Evolutionary conservation across 2,888 invertebrate genomes (phyloP).

Genomic region (Smittia sp.): DNA sequence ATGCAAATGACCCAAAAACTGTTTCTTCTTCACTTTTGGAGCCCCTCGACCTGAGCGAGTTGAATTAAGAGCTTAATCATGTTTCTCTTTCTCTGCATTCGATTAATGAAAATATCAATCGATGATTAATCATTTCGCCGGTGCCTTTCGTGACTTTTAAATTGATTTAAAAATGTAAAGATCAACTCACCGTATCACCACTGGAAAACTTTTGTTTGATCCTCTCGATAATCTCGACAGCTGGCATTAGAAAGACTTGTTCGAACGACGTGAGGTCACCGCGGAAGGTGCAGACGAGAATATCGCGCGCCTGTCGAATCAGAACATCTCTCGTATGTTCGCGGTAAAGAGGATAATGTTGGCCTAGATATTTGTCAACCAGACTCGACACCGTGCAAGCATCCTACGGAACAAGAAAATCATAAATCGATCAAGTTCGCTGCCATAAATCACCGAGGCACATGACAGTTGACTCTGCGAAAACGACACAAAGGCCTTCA

Average conservation of each 20-base stretch:
- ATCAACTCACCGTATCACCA: constrained; percentile 44
- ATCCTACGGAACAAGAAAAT: constrained; percentile 44
- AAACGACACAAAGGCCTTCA: background rate
- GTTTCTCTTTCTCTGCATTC: background rate
- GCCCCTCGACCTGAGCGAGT: background rate
- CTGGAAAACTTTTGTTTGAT: constrained; percentile 54
- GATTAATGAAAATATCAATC: constrained; percentile 39
- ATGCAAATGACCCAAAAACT: constrained; percentile 41
- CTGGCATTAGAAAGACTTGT: constrained; percentile 62
- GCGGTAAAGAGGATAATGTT: constrained; percentile 61
- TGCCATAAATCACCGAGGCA: constrained; percentile 17
- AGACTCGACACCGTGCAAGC: constrained; percentile 48
- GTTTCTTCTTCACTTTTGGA: background rate
- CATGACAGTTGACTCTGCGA: constrained; percentile 22
- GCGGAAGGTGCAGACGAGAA: constrained; percentile 64
- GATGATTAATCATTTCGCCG: constrained; percentile 30
- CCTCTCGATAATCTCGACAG: constrained; percentile 57
- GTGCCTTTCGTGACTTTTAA: constrained; percentile 31
- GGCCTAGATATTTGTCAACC: constrained; percentile 63
- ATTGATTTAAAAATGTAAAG: too few species aligned
- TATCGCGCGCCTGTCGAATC: constrained; percentile 66
- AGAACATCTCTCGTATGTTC: constrained; percentile 60
- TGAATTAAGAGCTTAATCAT: constrained; percentile 38
- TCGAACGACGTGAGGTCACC: constrained; percentile 64
- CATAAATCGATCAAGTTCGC: background rate